Evolutionary conservation across 2,113 vertebrate genomes (phyloP).

Genomic region (Phoxinus phoxinus): DNA sequence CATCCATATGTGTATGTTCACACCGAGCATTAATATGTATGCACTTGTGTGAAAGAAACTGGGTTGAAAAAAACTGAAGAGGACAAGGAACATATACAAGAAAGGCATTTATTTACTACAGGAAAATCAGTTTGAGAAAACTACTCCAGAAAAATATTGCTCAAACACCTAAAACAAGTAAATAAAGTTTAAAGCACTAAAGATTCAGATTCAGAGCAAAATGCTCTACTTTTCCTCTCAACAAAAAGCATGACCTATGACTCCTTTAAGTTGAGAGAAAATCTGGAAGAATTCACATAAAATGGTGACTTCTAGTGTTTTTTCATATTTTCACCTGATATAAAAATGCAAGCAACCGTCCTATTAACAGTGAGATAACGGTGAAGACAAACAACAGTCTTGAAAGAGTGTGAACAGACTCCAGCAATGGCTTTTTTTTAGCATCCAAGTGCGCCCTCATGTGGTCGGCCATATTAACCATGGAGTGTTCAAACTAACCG

Average conservation of each 20-base stretch:
- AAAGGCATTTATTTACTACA: constrained; percentile 40
- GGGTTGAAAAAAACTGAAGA: neutral
- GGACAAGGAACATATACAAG: neutral
- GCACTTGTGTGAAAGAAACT: neutral
- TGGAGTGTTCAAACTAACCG: neutral
- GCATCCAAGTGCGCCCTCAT: constrained; percentile 35
- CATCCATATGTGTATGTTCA: constrained; percentile 37
- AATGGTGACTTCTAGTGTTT: neutral
- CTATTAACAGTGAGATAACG: neutral
- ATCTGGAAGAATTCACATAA: neutral
- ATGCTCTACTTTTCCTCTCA: neutral
- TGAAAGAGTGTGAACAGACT: neutral
- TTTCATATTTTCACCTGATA: neutral
- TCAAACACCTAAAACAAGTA: neutral
- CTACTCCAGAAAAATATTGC: constrained; percentile 20
- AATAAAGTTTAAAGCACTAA: constrained; percentile 27
- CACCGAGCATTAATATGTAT: neutral
- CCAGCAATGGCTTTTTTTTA: neutral
- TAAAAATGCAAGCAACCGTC: neutral
- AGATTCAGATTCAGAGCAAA: neutral
- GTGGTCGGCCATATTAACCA: constrained; percentile 15
- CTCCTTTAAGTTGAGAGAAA: neutral
- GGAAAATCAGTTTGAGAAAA: constrained; percentile 30
- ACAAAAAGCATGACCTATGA: neutral
- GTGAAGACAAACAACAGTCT: neutral